phyloP scores from a whole-genome alignment of 1,140 invertebrate species.

The Eriosoma lanigerum region DNA sequence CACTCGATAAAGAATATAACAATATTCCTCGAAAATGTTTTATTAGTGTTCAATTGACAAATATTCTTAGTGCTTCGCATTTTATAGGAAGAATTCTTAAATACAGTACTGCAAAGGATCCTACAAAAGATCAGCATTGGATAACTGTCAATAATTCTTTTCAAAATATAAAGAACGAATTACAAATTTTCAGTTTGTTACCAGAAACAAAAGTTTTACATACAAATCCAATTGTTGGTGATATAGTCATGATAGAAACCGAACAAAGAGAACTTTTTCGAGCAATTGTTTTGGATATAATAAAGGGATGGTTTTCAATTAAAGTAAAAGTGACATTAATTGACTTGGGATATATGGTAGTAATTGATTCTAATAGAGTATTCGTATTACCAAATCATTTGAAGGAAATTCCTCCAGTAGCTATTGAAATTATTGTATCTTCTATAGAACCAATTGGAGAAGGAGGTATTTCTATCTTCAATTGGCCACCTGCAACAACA shows the following conservation, averaged over 20 bases:
- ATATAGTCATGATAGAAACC: conserved; percentile 40
- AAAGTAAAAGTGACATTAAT: conserved; percentile 27
- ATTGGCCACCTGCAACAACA: conserved; percentile 16
- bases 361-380: conserved; percentile 14
- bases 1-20: conserved; percentile 2
- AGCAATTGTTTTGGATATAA: conserved; percentile 19
- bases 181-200: neutral
- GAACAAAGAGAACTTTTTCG: conserved; percentile 4
- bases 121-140: conserved; percentile 23
- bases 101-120: conserved; percentile 24
- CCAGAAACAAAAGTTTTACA: neutral
- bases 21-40: conserved; percentile 33
- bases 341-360: neutral
- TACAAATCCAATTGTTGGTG: neutral
- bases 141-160: neutral
- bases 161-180: conserved; percentile 12
- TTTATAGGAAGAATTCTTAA: conserved; percentile 43
- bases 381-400: conserved; percentile 22
- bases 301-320: conserved; percentile 1
- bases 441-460: conserved; percentile 13
- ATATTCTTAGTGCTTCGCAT: conserved; percentile 22
- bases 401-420: conserved; percentile 19
- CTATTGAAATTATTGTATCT: conserved; percentile 31
- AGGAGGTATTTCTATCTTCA: neutral
- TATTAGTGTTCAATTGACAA: neutral